A percentile compares a stretch with the other conserved stretches of the same genome.
Conservation (phyloP, 2,888 invertebrate genomes). For the Hydriomena furcata region DNA sequence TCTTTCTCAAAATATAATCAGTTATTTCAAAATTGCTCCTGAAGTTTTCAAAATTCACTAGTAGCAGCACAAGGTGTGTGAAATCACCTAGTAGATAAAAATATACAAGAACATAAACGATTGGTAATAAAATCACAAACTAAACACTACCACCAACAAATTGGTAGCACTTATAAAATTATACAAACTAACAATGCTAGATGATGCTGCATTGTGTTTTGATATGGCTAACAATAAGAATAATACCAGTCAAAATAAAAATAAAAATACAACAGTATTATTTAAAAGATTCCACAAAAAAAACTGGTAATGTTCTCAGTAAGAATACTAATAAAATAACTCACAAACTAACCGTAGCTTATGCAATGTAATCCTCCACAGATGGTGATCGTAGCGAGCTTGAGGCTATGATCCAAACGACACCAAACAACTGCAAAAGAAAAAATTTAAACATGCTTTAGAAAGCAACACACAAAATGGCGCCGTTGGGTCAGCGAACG, state of each 20-base stretch:
- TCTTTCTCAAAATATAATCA: background rate
- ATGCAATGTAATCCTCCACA: conserved; percentile 82
- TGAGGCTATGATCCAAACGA: conserved; percentile 83
- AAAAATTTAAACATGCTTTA: conserved; percentile 84
- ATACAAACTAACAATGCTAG: conserved; percentile 34
- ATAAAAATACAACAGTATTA: conserved; percentile 3
- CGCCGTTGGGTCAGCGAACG: conserved; percentile 70
- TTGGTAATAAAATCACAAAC: conserved; percentile 46
- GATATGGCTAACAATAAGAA: conserved; percentile 36
- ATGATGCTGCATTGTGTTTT: conserved; percentile 39
- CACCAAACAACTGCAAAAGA: conserved; percentile 85
- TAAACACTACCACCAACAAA: conserved; percentile 44
- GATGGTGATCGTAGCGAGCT: conserved; percentile 85
- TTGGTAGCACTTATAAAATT: conserved; percentile 44
- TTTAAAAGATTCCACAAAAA: conserved; percentile 23
- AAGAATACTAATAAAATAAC: conserved; percentile 35
- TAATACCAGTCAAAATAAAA: conserved; percentile 39
- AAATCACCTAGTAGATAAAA: conserved; percentile 50
- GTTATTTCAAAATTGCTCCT: conserved; percentile 18
- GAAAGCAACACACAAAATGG: conserved; percentile 66
- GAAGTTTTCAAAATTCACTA: conserved; percentile 19
- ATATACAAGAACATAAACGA: conserved; percentile 33
- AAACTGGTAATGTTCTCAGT: conserved; percentile 26
- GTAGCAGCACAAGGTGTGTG: conserved; percentile 56
- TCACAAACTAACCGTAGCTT: conserved; percentile 74